Evolutionary conservation across 2,888 invertebrate species (phyloP).

Genomic region (Nephrotoma appendiculata): DNA sequence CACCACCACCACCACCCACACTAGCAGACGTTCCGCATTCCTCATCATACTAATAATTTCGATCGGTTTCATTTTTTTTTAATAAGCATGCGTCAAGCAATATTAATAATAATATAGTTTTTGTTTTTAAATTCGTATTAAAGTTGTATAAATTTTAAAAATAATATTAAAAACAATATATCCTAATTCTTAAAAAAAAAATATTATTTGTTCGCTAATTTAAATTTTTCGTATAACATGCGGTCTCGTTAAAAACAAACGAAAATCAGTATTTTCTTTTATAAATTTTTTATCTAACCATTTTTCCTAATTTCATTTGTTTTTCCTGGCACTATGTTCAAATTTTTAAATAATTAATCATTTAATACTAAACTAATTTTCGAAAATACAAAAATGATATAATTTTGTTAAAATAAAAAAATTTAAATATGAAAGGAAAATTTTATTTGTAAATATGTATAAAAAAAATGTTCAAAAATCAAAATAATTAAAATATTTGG

Average conservation of each 20-base stretch:
- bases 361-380: not conserved
- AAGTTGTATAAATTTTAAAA: not conserved
- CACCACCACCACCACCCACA: not conserved
- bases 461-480: not conserved
- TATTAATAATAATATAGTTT: constrained; percentile 6
- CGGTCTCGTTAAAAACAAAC: not conserved
- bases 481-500: not conserved
- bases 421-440: not conserved
- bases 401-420: not conserved
- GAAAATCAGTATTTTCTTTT: not conserved
- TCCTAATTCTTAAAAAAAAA: not conserved
- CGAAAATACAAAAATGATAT: not conserved
- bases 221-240: not conserved
- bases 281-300: not conserved
- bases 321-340: not conserved
- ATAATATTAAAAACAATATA: not conserved
- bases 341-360: not conserved
- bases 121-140: not conserved
- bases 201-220: not conserved
- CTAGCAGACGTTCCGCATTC: constrained; percentile 20
- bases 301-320: not conserved
- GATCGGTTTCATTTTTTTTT: not conserved
- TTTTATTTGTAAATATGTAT: not conserved
- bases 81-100: constrained; percentile 14
- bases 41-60: constrained; percentile 28